phyloP scores from a whole-genome alignment of 2,113 vertebrate species.

The Prunella fulvescens region DNA sequence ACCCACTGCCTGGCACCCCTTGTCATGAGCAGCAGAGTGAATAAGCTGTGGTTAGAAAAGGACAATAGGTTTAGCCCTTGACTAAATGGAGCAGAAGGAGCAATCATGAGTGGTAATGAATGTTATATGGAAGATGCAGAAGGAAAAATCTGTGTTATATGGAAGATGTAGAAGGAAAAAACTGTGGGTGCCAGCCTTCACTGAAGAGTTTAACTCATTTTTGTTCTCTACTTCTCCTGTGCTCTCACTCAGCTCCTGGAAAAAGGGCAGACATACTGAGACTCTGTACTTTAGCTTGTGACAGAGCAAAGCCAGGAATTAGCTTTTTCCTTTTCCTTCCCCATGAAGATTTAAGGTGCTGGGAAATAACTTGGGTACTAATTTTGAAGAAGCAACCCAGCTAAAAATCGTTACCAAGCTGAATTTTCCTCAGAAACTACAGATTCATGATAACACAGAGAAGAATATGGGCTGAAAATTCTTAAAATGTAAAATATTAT shows the following conservation, averaged over 20 bases:
- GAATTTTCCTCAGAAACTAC: not conserved
- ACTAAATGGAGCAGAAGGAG: not conserved
- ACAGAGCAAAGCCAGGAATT: not conserved
- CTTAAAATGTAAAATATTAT: not conserved
- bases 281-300: not conserved
- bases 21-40: not conserved
- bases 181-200: not conserved
- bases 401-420: not conserved
- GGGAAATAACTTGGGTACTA: not conserved
- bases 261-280: not conserved
- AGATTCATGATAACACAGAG: not conserved
- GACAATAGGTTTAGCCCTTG: not conserved
- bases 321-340: not conserved
- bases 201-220: accelerated
- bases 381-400: not conserved
- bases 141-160: not conserved
- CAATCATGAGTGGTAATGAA: not conserved
- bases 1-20: not conserved
- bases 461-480: not conserved
- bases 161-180: not conserved
- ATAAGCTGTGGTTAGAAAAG: not conserved
- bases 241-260: not conserved
- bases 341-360: not conserved
- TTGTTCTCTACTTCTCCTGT: not conserved
- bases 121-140: not conserved